Conservation (phyloP, 2,113 vertebrate genomes). For the Drymodes brunneopygia region DNA sequence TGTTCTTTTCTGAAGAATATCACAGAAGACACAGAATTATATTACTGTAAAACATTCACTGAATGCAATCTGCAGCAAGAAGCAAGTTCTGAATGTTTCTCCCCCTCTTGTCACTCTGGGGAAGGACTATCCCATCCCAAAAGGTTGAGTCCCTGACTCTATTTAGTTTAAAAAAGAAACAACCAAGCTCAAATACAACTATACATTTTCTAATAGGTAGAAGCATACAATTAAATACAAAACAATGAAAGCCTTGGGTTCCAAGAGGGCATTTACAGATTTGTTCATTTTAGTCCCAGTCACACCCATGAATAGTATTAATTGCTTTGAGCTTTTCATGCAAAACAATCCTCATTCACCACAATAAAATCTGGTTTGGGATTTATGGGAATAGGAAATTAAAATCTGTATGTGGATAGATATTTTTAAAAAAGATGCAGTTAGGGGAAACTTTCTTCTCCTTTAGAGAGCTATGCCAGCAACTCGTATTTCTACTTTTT, state of each 20-base stretch:
- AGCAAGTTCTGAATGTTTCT: not conserved
- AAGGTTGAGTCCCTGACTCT: not conserved
- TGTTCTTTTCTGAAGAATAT: not conserved
- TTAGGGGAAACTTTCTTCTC: not conserved
- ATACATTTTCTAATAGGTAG: not conserved
- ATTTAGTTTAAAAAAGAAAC: not conserved
- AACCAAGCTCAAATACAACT: not conserved
- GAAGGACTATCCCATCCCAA: not conserved
- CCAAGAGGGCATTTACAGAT: not conserved
- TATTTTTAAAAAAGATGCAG: not conserved
- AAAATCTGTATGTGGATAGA: not conserved
- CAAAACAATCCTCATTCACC: not conserved
- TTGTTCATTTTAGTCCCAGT: constrained; percentile 35
- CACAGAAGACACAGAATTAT: not conserved
- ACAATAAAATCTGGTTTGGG: constrained; percentile 29
- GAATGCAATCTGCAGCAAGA: not conserved
- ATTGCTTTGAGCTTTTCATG: constrained; percentile 45
- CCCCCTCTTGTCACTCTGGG: not conserved
- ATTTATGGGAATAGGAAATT: not conserved
- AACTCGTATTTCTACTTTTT: not conserved
- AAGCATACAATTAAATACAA: not conserved
- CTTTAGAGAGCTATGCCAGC: not conserved
- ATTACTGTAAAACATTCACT: not conserved
- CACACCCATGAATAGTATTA: constrained; percentile 29
- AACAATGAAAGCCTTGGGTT: not conserved